Evolutionary conservation across 2,888 invertebrate genomes (phyloP), one percentile per base, ranked within the genome.

Genomic region (Antheraea yamamai): DNA sequence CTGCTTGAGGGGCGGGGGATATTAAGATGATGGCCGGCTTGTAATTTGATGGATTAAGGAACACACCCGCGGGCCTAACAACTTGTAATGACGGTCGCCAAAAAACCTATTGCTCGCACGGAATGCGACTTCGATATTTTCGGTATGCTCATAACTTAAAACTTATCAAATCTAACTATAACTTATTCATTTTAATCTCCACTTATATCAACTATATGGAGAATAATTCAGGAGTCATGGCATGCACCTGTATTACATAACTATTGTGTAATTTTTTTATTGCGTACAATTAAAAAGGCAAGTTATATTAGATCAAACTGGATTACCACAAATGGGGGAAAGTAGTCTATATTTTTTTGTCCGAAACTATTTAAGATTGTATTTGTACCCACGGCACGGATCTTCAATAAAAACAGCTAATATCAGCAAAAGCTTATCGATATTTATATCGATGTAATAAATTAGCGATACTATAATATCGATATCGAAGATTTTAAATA

Each of bases 11-110:
- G 95, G 94, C 94, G 94, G 93, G 88, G 91, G 89, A 91, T 90
- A 94, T 94, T 94, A 94, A 91, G 91, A 90, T 90, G 92, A 92
- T 92, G 88, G 88, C 89, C 88, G 92, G 91, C 92, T 92, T 88
- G 92, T 93, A 94, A 94, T 94, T 94, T 93, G 94, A 92, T 91
- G 91, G 90, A 93, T 92, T 90, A 91, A 90, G 92, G 93, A 90
- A 92, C 88, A 90, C 89, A 91, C 91, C 92, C 92, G 92, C 88
- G 81, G 90, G 89, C 88, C 85, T 84, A 90, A 90, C 90, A 84
- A 88, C 87, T 84, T 85, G 88, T 91, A 92, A 92, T 92, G 89
- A 91, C 84, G 85, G 84, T 85, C 89, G 83, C 87, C 89, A 88
- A 90, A 91, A 91, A 90, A 73, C 55, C 20, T 66, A 70, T n/a